Conservation (phyloP, 2,888 invertebrate genomes). For the Limulus polyphemus region DNA sequence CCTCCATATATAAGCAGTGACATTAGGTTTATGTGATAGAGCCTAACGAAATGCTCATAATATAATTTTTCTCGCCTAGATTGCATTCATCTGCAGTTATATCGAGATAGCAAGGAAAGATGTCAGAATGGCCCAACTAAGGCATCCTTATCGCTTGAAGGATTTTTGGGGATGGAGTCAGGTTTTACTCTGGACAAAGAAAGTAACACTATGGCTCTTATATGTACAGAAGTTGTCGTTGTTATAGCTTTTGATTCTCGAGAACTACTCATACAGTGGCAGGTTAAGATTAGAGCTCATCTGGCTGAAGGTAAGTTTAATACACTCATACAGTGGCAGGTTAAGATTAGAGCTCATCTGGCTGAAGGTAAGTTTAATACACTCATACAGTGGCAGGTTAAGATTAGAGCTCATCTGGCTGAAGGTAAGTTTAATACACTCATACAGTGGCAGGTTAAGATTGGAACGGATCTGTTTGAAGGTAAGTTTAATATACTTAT, state of each 20-base stretch:
- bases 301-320: slow-evolving; percentile 52
- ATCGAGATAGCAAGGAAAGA: slow-evolving; percentile 74
- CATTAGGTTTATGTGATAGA: too few relatives aligned
- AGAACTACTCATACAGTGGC: slow-evolving; percentile 78
- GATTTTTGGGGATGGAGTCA: slow-evolving; percentile 74
- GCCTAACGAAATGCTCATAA: too few relatives aligned
- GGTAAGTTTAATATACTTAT: slow-evolving; percentile 47
- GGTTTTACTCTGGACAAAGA: slow-evolving; percentile 81
- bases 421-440: slow-evolving; percentile 47
- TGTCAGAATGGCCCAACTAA: slow-evolving; percentile 77
- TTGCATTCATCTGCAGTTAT: slow-evolving; percentile 74
- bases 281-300: slow-evolving; percentile 69
- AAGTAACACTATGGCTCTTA: slow-evolving; percentile 74
- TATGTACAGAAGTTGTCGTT: slow-evolving; percentile 73
- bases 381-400: slow-evolving; percentile 77
- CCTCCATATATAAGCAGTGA: too few relatives aligned
- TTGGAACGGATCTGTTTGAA: slow-evolving; percentile 69
- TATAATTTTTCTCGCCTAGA: slow-evolving; percentile 44
- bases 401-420: slow-evolving; percentile 68
- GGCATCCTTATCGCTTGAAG: slow-evolving; percentile 65
- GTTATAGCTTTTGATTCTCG: slow-evolving; percentile 75
- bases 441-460: slow-evolving; percentile 79
- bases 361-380: slow-evolving; percentile 48
- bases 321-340: slow-evolving; percentile 70
- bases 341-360: slow-evolving; percentile 67